phyloP scores from a whole-genome alignment of 1,140 invertebrate species.

The Varroa destructor region DNA sequence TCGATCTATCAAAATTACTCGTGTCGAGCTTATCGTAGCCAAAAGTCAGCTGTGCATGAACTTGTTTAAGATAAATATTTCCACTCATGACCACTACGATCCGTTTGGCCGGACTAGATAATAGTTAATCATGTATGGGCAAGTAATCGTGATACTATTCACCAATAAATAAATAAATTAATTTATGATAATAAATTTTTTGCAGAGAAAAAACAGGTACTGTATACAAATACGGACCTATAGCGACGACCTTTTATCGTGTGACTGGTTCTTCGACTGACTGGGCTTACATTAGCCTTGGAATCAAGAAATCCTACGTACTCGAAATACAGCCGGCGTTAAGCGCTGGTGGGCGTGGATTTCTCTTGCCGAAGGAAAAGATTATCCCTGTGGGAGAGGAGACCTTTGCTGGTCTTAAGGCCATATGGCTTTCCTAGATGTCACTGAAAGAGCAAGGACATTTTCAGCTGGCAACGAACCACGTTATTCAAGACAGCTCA shows the following conservation, averaged over 20 bases:
- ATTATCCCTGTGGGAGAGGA: conserved; percentile 58
- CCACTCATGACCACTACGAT: no score
- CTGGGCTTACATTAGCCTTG: conserved; percentile 41
- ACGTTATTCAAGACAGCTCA: neutral
- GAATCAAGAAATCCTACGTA: conserved; percentile 41
- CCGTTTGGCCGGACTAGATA: no score
- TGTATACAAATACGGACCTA: neutral
- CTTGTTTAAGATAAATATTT: no score
- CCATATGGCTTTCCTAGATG: conserved; percentile 31
- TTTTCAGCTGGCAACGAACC: neutral
- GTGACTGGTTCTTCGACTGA: conserved; percentile 42
- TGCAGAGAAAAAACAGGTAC: neutral
- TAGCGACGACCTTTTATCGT: conserved; percentile 20
- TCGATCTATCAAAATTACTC: no score
- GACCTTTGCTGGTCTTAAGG: conserved; percentile 52
- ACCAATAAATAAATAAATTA: no score
- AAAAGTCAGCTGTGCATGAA: no score
- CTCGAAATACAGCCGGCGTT: conserved; percentile 31
- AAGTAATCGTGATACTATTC: no score
- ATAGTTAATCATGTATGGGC: no score
- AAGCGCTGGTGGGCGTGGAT: conserved; percentile 42
- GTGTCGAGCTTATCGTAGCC: no score
- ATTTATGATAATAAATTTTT: neutral
- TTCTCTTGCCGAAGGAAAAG: conserved; percentile 45
- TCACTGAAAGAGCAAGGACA: neutral